A percentile compares a stretch with the other conserved stretches of the same genome.
Evolutionary conservation across 2,797 vertebrate genomes (phyloP).

Genomic region (Rhadinocentrus ornatus): DNA sequence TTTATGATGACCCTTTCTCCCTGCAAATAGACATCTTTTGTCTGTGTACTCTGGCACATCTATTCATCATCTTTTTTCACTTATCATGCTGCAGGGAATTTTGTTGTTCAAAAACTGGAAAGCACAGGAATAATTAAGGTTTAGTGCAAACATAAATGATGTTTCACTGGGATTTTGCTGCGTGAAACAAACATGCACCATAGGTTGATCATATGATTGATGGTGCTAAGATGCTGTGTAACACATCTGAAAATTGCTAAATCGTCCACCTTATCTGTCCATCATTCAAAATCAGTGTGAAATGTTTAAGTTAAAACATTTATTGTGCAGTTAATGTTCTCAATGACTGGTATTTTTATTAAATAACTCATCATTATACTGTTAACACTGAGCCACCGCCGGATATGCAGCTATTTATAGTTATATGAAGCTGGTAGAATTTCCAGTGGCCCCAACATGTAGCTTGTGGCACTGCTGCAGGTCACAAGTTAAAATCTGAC

Average conservation of each 20-base stretch:
- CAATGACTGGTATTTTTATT: not conserved
- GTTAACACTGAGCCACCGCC: not conserved
- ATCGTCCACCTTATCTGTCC: not conserved
- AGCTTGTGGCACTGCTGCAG: not conserved
- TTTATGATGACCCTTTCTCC: conserved; percentile 68
- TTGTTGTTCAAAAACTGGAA: conserved; percentile 30
- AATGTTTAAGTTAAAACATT: not conserved
- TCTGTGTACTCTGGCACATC: conserved; percentile 48
- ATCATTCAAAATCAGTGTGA: not conserved
- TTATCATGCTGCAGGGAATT: conserved; percentile 51
- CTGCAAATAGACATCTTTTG: conserved; percentile 61
- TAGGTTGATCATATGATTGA: not conserved
- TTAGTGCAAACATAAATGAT: conserved; percentile 35
- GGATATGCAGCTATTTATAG: not conserved
- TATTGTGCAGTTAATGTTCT: not conserved
- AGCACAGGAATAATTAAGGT: conserved; percentile 49
- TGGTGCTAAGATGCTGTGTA: not conserved
- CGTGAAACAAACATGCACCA: conserved; percentile 22
- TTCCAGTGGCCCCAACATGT: not conserved
- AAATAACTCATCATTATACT: not conserved
- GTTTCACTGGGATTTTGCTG: conserved; percentile 28
- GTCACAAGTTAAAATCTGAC: not conserved
- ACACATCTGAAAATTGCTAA: conserved; percentile 12
- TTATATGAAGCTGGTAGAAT: not conserved
- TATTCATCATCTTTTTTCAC: conserved; percentile 59